phyloP scores from a whole-genome alignment of 1,140 invertebrate species.

The Hermetia illucens region DNA sequence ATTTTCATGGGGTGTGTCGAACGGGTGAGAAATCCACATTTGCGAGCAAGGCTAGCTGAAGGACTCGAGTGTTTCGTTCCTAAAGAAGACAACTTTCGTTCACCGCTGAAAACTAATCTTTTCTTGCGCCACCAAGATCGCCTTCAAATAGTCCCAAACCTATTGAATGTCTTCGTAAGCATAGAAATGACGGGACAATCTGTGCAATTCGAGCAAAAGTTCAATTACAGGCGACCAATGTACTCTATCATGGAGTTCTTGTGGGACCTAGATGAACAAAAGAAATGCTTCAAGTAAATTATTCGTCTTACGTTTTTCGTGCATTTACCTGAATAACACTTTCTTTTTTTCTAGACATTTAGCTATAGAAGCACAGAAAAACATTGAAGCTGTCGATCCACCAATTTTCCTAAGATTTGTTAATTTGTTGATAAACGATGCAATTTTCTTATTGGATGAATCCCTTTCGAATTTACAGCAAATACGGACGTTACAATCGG shows the following conservation, averaged over 20 bases:
- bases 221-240: slow-evolving; percentile 92
- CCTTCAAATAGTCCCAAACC: slow-evolving; percentile 49
- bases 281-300: slow-evolving; percentile 56
- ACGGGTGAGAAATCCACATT: slow-evolving; percentile 82
- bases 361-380: slow-evolving; percentile 63
- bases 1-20: slow-evolving; percentile 62
- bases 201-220: slow-evolving; percentile 94
- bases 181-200: slow-evolving; percentile 95
- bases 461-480: slow-evolving; percentile 75
- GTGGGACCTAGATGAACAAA: slow-evolving; percentile 68
- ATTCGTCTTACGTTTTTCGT: slow-evolving; percentile 4
- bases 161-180: slow-evolving; percentile 85
- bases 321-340: background rate
- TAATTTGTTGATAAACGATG: slow-evolving; percentile 92
- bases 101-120: slow-evolving; percentile 49
- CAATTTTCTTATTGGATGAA: slow-evolving; percentile 79
- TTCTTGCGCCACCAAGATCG: slow-evolving; percentile 65
- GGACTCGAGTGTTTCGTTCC: slow-evolving; percentile 72
- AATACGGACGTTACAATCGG: slow-evolving; percentile 55
- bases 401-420: slow-evolving; percentile 88
- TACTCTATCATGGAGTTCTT: slow-evolving; percentile 86
- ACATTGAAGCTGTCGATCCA: slow-evolving; percentile 80
- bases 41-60: slow-evolving; percentile 79
- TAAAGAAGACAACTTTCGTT: slow-evolving; percentile 42
- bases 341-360: slow-evolving; percentile 25